Conservation (phyloP, 2,797 vertebrate genomes). For the Platyrinchus mystaceus region DNA sequence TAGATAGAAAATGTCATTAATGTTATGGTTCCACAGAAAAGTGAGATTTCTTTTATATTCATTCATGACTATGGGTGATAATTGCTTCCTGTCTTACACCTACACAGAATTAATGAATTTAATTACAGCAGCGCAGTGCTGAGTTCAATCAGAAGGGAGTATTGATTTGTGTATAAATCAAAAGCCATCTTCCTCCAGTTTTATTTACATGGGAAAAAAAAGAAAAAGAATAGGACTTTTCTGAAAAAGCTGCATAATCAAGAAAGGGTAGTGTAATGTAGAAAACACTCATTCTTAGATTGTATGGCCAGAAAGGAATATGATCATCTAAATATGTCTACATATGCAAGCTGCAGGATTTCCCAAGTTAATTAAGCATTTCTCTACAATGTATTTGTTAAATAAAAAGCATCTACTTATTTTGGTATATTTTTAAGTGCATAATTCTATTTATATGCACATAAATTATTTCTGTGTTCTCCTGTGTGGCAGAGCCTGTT, state of each 20-base stretch:
- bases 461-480: background rate
- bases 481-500: background rate
- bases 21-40: slow-evolving; percentile 47
- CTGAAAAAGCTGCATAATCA: background rate
- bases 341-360: background rate
- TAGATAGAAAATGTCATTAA: slow-evolving; percentile 15
- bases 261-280: background rate
- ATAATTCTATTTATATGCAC: background rate
- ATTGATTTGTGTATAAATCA: slow-evolving; percentile 64
- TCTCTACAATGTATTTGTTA: background rate
- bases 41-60: slow-evolving; percentile 56
- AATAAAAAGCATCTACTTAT: background rate
- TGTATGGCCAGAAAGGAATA: background rate
- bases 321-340: background rate
- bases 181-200: slow-evolving; percentile 21
- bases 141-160: slow-evolving; percentile 62
- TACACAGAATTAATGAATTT: slow-evolving; percentile 72
- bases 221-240: background rate
- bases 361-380: slow-evolving; percentile 17
- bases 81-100: slow-evolving; percentile 75
- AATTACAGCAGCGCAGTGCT: slow-evolving; percentile 50
- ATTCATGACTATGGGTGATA: slow-evolving; percentile 29
- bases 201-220: slow-evolving; percentile 1
- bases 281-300: background rate
- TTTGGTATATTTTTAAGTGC: background rate